Evolutionary conservation across 2,888 invertebrate species (phyloP).

Genomic region (Bombyx huttoni): DNA sequence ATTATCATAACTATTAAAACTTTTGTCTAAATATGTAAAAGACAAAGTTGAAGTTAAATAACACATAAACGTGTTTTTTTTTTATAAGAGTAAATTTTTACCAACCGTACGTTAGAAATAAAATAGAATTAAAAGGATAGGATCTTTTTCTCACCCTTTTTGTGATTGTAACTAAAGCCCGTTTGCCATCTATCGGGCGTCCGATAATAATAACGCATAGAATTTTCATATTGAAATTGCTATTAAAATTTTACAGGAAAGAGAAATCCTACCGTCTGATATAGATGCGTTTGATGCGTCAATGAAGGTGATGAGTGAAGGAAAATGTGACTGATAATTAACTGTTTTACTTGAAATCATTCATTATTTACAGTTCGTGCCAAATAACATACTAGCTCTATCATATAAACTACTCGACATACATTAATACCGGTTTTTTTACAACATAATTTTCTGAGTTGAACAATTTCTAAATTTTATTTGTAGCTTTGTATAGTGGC

Average conservation of each 20-base stretch:
- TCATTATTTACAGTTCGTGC: slow-evolving; percentile 20
- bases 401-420: not conserved
- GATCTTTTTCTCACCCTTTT: no score
- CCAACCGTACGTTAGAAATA: no score
- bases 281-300: slow-evolving; percentile 64
- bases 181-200: no score
- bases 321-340: slow-evolving; percentile 6
- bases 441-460: not conserved
- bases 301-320: slow-evolving; percentile 54
- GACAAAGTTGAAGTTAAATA: no score
- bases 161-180: no score
- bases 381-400: not conserved
- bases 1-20: no score
- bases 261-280: slow-evolving; percentile 46
- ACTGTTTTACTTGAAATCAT: slow-evolving; percentile 9
- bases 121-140: no score
- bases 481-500: slow-evolving; percentile 9
- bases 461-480: not conserved
- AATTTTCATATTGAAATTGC: not conserved
- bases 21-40: no score
- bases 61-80: no score
- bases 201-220: no score
- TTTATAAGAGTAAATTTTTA: no score
- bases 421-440: not conserved
- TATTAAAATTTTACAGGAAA: slow-evolving; percentile 53